Conservation (phyloP, 2,797 vertebrate genomes). For the Rhyacichthys aspro region DNA sequence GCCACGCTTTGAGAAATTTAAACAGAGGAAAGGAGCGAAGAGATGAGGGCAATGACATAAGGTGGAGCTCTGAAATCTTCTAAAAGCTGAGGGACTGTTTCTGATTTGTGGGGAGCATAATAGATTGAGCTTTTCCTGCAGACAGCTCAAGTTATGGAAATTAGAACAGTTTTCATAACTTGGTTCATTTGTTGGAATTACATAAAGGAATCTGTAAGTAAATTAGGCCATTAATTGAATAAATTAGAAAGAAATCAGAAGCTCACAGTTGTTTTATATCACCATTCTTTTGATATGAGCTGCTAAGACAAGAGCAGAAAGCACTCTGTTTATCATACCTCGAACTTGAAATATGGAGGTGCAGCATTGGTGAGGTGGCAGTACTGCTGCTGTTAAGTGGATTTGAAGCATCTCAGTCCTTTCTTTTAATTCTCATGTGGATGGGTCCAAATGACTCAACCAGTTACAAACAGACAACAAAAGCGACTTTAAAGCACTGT, state of each 20-base stretch:
- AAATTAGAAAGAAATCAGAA: not conserved
- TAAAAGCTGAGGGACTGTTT: conserved; percentile 39
- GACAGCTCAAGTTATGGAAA: not conserved
- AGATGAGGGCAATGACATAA: conserved; percentile 2
- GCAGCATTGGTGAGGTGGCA: too few relatives aligned
- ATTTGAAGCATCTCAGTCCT: too few relatives aligned
- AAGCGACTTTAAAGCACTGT: too few relatives aligned
- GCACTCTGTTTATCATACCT: too few relatives aligned
- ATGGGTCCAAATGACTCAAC: too few relatives aligned
- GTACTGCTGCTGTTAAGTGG: too few relatives aligned
- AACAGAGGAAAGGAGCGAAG: conserved; percentile 1
- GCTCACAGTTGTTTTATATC: not conserved
- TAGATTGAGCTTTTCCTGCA: not conserved
- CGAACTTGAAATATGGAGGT: too few relatives aligned
- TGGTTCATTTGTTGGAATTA: not conserved
- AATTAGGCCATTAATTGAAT: not conserved
- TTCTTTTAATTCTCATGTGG: too few relatives aligned
- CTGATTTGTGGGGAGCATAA: conserved; percentile 14
- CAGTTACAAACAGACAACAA: too few relatives aligned
- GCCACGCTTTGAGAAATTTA: conserved; percentile 11
- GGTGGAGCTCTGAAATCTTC: conserved; percentile 38
- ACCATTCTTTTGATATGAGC: too few relatives aligned
- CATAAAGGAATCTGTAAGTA: not conserved
- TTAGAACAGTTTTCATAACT: conserved; percentile 9
- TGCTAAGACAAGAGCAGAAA: too few relatives aligned